Conservation (phyloP, 2,888 invertebrate species). For the Drosophila pseudotakahashii region DNA sequence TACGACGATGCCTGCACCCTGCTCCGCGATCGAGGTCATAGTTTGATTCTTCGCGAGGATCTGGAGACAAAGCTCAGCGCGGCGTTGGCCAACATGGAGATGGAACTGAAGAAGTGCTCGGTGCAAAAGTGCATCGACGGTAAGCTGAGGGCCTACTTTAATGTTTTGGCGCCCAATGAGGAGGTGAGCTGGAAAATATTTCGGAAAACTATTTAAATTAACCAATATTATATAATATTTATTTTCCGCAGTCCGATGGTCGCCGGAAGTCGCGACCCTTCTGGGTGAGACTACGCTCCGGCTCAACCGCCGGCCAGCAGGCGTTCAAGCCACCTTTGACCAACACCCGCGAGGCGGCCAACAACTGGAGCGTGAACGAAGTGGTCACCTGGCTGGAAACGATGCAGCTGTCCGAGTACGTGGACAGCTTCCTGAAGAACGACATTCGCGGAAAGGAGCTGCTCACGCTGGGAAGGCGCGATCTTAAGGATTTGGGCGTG, state of each 20-base stretch:
- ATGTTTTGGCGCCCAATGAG: constrained; percentile 83
- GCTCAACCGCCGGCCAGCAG: constrained; percentile 79
- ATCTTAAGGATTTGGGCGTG: constrained; percentile 95
- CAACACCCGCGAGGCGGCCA: constrained; percentile 85
- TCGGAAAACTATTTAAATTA: not conserved
- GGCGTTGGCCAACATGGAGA: constrained; percentile 89
- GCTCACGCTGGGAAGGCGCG: constrained; percentile 92
- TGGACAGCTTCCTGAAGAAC: constrained; percentile 94
- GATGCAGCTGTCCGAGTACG: constrained; percentile 94
- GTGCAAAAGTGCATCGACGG: constrained; percentile 85
- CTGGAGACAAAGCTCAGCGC: constrained; percentile 89
- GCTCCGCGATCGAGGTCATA: constrained; percentile 88
- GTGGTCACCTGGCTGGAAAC: constrained; percentile 96
- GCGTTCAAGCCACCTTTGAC: constrained; percentile 77
- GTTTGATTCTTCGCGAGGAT: constrained; percentile 88
- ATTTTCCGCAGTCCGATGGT: constrained; percentile 83
- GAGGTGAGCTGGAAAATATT: constrained; percentile 72
- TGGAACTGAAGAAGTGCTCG: constrained; percentile 89
- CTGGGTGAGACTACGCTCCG: constrained; percentile 88
- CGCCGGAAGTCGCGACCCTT: constrained; percentile 88
- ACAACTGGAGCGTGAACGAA: constrained; percentile 93
- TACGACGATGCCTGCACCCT: constrained; percentile 90
- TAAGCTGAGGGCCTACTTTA: constrained; percentile 83
- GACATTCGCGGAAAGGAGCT: constrained; percentile 96
- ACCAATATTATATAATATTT: not conserved